Base-by-base conservation (phyloP, 2,797 vertebrate genomes). In the Masticophis lateralis region DNA sequence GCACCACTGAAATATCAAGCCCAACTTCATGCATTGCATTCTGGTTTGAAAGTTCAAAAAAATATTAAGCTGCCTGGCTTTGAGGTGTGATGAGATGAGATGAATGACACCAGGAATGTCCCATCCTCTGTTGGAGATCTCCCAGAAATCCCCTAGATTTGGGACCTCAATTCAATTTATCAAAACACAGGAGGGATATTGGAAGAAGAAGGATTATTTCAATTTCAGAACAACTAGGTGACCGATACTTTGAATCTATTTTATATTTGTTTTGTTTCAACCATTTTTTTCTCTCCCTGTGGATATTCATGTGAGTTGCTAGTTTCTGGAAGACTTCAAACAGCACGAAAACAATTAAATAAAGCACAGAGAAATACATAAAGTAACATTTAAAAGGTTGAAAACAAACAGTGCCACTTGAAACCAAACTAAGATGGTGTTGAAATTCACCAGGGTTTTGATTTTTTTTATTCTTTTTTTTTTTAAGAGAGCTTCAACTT, bases 71-170 rank as follows among this genome's bases (percentile, higher is more conserved):
- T 1, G 83, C 95, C 90, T 91, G 22, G 60, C 91, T 60, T 61
- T 55, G 28, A 2, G 10, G 94, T 94, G 74, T 56, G n/a, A 18
- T 7, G 11, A 18, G 8, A 43, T 47, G 47, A 47, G 3, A 28
- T n/a, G 14, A 25, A 2, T 1, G 9, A 5, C 0, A n/a, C 83
- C 53, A 59, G 94, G 96, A 95, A 89, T 28, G 93, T 69, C 92
- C 74, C 25, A 74, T 83, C 27, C 92, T 93, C 79, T 95, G 93
- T 96, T 94, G 94, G 93, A 95, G 59, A 0, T 89, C 56, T 93
- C 2, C 93, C 88, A 94, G 69, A 57, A 74, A 14, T 59, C 91
- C 93, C 83, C 91, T n/a, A 66, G 28, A 13, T 1, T 61, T 66
- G 61, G 61, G 27, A 66, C 28, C 91, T 87, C 88, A 93, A 47